Percentiles rank a stretch among this genome's conserved stretches.
Evolutionary conservation across 2,888 invertebrate species (phyloP).

Genomic region (Ennomos fuscantarius): DNA sequence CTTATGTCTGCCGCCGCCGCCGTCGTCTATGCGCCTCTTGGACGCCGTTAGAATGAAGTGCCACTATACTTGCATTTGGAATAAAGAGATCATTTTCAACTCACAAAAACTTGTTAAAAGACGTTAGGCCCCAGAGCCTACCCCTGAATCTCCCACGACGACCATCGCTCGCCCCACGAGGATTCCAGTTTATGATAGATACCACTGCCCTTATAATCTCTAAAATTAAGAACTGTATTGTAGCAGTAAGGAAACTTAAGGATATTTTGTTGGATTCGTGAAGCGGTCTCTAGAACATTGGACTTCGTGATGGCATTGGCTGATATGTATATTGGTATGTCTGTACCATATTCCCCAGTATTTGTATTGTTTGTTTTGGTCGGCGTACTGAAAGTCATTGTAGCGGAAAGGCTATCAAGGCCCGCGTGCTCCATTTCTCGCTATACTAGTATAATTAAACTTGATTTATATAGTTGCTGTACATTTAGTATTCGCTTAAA

Average conservation of each 20-base stretch:
- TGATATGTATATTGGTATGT: slow-evolving; percentile 77
- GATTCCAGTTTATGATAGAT: slow-evolving; percentile 69
- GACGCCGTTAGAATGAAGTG: slow-evolving; percentile 86
- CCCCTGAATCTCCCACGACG: slow-evolving; percentile 68
- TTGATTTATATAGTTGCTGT: slow-evolving; percentile 23
- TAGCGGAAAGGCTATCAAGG: slow-evolving; percentile 66
- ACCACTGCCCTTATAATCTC: slow-evolving; percentile 76
- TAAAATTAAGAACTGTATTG: slow-evolving; percentile 61
- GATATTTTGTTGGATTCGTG: slow-evolving; percentile 54
- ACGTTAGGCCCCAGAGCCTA: slow-evolving; percentile 87
- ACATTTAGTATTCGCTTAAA: slow-evolving; percentile 1
- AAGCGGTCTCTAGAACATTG: slow-evolving; percentile 51
- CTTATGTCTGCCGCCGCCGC: slow-evolving; percentile 81
- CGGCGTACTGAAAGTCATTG: slow-evolving; percentile 53
- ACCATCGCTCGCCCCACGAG: slow-evolving; percentile 72
- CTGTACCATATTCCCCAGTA: slow-evolving; percentile 40
- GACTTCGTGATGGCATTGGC: slow-evolving; percentile 76
- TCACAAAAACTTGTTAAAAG: slow-evolving; percentile 97
- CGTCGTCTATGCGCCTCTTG: slow-evolving; percentile 73
- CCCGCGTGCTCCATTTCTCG: slow-evolving; percentile 62
- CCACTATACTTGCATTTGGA: slow-evolving; percentile 96
- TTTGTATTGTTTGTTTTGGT: slow-evolving; percentile 55
- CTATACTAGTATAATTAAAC: slow-evolving; percentile 35
- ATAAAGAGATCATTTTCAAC: slow-evolving; percentile 96
- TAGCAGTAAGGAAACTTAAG: slow-evolving; percentile 69